Conservation (phyloP, 2,113 vertebrate species). For the cattle (Bos taurus) region ARS-UCD2.0 NC_037328.1:156474001-156474500, state of each 20-base stretch:
- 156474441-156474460: neutral
- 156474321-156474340: neutral
- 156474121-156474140: neutral
- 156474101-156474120: constrained; percentile 11
- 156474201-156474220: neutral
- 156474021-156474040: neutral
- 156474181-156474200: neutral
- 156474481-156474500: neutral
- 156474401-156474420: neutral
- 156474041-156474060: constrained; percentile 24
- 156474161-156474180: neutral
- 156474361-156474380: neutral
- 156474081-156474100: neutral
- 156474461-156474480: neutral
- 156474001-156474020: neutral
- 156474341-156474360: neutral
- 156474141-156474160: neutral
- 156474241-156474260: neutral
- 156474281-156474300: neutral
- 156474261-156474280: neutral
- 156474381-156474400: neutral
- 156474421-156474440: neutral
- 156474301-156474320: neutral
- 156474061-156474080: constrained; percentile 28
- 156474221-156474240: neutral